Evolutionary conservation across 2,888 invertebrate species (phyloP), one percentile per base, ranked within the genome.

Genomic region (Apodemia hepburni): DNA sequence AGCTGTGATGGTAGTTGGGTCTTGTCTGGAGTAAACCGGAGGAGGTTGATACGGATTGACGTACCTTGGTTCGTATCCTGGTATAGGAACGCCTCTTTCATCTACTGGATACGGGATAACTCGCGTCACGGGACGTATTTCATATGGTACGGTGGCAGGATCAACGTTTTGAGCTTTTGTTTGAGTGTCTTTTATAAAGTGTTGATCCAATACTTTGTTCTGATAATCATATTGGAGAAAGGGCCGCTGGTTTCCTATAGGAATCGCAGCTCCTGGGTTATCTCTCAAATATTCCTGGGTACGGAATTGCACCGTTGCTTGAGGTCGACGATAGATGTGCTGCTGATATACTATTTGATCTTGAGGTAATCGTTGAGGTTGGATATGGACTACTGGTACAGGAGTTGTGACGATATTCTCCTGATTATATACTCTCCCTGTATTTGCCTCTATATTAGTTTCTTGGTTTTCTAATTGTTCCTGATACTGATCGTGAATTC

Each of bases 1-100:
- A 11, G 95, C 93, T 59, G 93, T 92, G 58, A 95, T 94, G 2
- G 92, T 89, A 64, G 93, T 92, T 6, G 92, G 88, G 63, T 93
- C 92, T 47, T 92, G 92, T n/a, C 86, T 76, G 15, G 84, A 73
- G 38, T 71, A 76, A 63, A 64, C 69, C 9, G 66, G 87, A 22
- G 71, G 71, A 11, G 74, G 78, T 66, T 85, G 75, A 69, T 89
- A 91, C 6, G 85, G 75, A 61, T 84, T 86, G 12, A 84, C 80
- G 68, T 77, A 88, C 70, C 85, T 82, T 42, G 77, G 77, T 73
- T 86, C 87, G 69, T 90, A 92, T 9, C 85, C 85, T 60, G 80
- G 86, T 9, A 87, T 78, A 0, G 90, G 92, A 8, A 87, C 79
- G 8, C 92, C 91, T 71, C 88, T 80, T 64, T 87, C 89, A 63